Percentiles rank a stretch among this genome's conserved stretches.
Conservation (phyloP, 2,888 invertebrate genomes). For the Cylindroiulus punctatus region DNA sequence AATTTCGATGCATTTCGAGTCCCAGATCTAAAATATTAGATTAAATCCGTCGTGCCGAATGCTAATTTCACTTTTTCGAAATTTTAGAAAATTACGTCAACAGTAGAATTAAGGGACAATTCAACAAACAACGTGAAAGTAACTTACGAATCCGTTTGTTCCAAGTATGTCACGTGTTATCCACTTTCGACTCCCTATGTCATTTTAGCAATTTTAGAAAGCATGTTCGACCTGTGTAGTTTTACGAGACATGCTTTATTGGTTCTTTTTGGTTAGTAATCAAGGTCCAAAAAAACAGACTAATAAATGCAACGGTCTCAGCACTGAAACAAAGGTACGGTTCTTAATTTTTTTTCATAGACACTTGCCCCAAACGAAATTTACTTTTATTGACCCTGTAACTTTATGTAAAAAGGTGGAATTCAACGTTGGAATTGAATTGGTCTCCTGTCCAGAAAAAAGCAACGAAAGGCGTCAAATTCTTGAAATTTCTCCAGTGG, state of each 20-base stretch:
- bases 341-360: neutral
- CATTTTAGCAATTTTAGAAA: no score
- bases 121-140: conserved; percentile 85
- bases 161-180: conserved; percentile 63
- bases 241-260: no score
- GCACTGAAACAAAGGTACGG: neutral
- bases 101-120: conserved; percentile 91
- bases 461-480: conserved; percentile 72
- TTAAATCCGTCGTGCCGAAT: no score
- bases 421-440: neutral
- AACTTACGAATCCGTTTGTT: conserved; percentile 77
- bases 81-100: conserved; percentile 87
- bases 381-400: no score
- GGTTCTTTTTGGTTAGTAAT: no score
- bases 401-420: neutral
- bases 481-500: conserved; percentile 92
- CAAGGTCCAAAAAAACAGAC: neutral
- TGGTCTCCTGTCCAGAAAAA: neutral
- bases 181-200: no score
- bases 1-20: no score
- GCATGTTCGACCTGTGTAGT: no score
- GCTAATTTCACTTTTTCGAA: conserved; percentile 51
- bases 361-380: neutral
- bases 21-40: no score
- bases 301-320: neutral